These are phyloP conservation scores for Heliothis peltigera DNA, from an alignment of 2,888 invertebrate species.

Conservation along the genomic window DNA sequence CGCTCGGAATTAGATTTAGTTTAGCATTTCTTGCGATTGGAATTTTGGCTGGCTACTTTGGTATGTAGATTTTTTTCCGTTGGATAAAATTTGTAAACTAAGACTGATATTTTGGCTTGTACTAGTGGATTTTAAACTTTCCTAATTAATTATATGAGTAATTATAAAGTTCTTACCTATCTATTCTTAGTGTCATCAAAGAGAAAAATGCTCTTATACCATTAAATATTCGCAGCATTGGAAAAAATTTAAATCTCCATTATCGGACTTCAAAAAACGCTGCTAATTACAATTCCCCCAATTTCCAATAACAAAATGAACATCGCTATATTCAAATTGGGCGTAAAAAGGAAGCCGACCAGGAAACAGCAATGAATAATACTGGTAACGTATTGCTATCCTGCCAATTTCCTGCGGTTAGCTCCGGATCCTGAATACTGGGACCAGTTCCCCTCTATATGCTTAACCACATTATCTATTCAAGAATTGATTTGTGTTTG, in stretches of 20 bases:
- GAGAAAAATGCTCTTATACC: not conserved
- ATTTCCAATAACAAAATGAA: conserved; percentile 54
- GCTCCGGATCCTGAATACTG: conserved; percentile 59
- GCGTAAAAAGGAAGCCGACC: conserved; percentile 60
- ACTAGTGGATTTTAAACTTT: not conserved
- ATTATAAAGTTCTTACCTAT: no score
- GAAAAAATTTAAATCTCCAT: conserved; percentile 40
- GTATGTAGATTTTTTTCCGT: not conserved
- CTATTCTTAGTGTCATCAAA: no score
- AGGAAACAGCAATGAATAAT: conserved; percentile 69
- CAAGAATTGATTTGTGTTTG: conserved; percentile 63
- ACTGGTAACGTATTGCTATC: conserved; percentile 70
- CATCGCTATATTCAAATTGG: conserved; percentile 61
- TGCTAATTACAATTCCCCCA: conserved; percentile 39
- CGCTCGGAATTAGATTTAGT: conserved; percentile 49
- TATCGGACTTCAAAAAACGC: conserved; percentile 5
- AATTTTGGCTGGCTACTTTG: not conserved
- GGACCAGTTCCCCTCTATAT: conserved; percentile 56
- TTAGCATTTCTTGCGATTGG: conserved; percentile 30
- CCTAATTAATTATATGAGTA: no score
- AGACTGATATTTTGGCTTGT: not conserved
- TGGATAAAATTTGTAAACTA: not conserved
- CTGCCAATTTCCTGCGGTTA: conserved; percentile 69
- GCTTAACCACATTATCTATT: conserved; percentile 69
- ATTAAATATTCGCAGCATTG: conserved; percentile 17